Evolutionary conservation across 1,140 invertebrate species (phyloP), one percentile per base, ranked within the genome.

Genomic region (Nasonia longicornis): DNA sequence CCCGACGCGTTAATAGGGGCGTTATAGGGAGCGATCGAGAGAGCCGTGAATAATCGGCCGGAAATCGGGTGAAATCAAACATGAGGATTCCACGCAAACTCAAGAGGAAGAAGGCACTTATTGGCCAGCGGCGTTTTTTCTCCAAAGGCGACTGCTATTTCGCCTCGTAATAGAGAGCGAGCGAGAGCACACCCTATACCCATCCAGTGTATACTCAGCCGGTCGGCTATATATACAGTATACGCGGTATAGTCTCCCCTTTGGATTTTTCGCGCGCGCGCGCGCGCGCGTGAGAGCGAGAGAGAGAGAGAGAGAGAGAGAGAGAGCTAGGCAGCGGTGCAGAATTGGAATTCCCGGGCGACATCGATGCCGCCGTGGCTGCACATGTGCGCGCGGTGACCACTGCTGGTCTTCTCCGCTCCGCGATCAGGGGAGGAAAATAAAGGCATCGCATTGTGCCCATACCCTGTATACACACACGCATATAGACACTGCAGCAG

Each of bases 351-450:
- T 85, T 83, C 48, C 80, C 81, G 83, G 80, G 84, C 83, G 86
- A 88, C 86, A 87, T 88, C 86, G 85, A 88, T 87, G 87, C 86
- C 84, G 45, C 85, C 52, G 31, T 16, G 7, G n/a, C 7, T 77
- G 67, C 67, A 79, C 69, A 72, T 38, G 35, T 35, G n/a, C 72
- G 31, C 26, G 73, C 58, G 71, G 75, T 66, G 71, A 80, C 78
- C 79, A 79, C n/a, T 29, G 14, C 64, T 26, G 64, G 14, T 48
- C 6, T 16, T 58, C 70, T 31, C 26, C 58, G 1, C 1, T 26
- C 26, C 0, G 26, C 1, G 26, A 58, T 71, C n/a, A 12, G 26
- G 45, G 42, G 64, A 58, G 16, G 52, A 29, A 48, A 77, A 69
- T 67, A 69, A 69, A 69, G 38, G 14, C n/a, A 12, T 58, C 48